Evolutionary conservation across 1,140 invertebrate genomes (phyloP), one percentile per base, ranked within the genome.

Genomic region (Fopius arisanus): DNA sequence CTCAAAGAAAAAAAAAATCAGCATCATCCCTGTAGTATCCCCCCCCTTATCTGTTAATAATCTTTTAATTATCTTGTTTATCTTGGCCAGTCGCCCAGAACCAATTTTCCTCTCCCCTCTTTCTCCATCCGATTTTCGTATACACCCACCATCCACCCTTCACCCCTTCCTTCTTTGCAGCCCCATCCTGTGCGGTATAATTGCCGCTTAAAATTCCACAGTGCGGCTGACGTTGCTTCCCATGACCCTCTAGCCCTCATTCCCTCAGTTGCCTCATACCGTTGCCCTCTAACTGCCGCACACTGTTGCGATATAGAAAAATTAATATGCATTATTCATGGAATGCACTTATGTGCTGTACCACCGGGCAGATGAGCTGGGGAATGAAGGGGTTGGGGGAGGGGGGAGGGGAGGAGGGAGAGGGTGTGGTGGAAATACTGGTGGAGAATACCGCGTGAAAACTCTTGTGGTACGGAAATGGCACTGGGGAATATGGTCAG

Each of bases 11-110:
- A 73, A 70, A 74, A 79, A 75, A 77, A 81, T 82, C 59, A 21
- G 12, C 29, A 37, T 65, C 63, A 7, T 62, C 66, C 71, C 62
- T 41, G 81, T 81, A 77, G 80, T 79, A 81, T 82, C 78, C 73
- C 23, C 37, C 66, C 72, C 69, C 37, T 76, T 78, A 78, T 80
- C 73, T 72, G 81, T 81, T 82, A 81, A 82, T 82, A 80, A 81
- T 78, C 81, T 82, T 82, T 83, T 82, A 81, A 83, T 82, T 79
- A 82, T 82, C 81, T 82, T 82, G 80, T 83, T 83, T 83, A 83
- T 82, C 82, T 81, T 59, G 69, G 68, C 65, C 16, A 54, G 19
- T 33, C 14, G 54, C 19, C 63, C 67, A 65, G 43, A 70, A 54
- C 68, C 9, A 33, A 54, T 65, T 51, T 40, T 28, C 68, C 29